These are phyloP conservation scores for Amia ocellicauda DNA, from an alignment of 2,113 vertebrate genomes.

Conservation along the genomic window DNA sequence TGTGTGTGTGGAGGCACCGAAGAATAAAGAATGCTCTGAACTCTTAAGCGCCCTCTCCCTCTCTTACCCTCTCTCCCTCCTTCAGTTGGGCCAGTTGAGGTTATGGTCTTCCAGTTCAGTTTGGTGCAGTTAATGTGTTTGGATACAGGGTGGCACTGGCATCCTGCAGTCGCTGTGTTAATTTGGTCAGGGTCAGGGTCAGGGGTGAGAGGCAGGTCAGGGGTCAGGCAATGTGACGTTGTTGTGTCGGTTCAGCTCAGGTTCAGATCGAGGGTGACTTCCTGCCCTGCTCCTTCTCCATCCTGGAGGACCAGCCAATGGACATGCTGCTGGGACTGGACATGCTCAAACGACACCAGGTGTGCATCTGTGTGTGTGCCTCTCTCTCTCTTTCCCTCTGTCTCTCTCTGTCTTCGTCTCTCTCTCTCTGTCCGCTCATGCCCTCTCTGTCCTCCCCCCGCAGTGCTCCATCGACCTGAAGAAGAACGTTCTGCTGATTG, in stretches of 20 bases:
- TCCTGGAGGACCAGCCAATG: constrained; percentile 98
- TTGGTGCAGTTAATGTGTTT: no score
- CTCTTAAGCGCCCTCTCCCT: no score
- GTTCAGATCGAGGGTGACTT: constrained; percentile 97
- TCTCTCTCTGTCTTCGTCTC: not conserved
- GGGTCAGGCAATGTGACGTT: constrained; percentile 1
- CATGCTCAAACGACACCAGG: constrained; percentile 98
- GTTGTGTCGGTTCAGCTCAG: constrained; percentile 76
- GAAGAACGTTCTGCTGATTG: constrained; percentile 88
- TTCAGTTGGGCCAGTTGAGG: no score
- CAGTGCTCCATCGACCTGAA: constrained; percentile 97
- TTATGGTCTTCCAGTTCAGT: no score
- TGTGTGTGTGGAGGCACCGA: no score
- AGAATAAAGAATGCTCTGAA: no score
- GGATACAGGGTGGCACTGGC: no score
- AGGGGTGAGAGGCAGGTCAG: no score
- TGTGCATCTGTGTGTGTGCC: constrained; percentile 36
- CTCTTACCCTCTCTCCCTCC: no score
- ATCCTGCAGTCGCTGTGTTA: no score
- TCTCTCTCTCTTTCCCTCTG: not conserved
- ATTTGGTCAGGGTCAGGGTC: no score
- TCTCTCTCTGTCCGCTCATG: constrained; percentile 1
- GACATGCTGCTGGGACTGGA: constrained; percentile 97
- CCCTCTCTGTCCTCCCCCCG: constrained; percentile 9
- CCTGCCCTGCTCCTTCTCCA: constrained; percentile 94